These are phyloP conservation scores for Etia nguti DNA, from an alignment of 2,113 vertebrate genomes.

Conservation along the genomic window DNA sequence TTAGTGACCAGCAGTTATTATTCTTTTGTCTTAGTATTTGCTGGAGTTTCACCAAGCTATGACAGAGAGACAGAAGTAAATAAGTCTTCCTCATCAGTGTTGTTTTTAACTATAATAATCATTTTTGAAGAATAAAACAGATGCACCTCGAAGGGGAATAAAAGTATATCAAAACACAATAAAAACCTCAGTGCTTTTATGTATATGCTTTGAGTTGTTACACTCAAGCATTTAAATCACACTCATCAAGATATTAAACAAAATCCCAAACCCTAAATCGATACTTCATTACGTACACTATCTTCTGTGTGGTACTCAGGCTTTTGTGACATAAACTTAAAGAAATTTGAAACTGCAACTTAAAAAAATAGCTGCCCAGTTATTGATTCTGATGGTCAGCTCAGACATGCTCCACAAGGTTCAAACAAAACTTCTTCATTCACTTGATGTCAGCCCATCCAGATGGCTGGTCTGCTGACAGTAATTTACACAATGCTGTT, in stretches of 20 bases:
- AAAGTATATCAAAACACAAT: neutral
- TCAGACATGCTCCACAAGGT: neutral
- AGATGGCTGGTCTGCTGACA: neutral
- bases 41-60: neutral
- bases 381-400: neutral
- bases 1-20: neutral
- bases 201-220: neutral
- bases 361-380: neutral
- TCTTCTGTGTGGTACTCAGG: neutral
- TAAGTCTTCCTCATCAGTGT: neutral
- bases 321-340: neutral
- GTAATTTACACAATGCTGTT: slow-evolving; percentile 15
- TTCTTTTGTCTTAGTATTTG: neutral
- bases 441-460: neutral
- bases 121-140: neutral
- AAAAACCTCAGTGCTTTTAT: neutral
- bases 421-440: slow-evolving; percentile 9
- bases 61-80: neutral
- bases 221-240: neutral
- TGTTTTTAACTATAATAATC: neutral
- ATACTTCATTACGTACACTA: neutral
- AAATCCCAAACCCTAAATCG: neutral
- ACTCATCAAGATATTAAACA: neutral
- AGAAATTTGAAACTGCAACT: neutral
- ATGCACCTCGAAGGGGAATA: neutral